phyloP scores from a whole-genome alignment of 2,797 vertebrate genomes.

The Microcaecilia unicolor region DNA sequence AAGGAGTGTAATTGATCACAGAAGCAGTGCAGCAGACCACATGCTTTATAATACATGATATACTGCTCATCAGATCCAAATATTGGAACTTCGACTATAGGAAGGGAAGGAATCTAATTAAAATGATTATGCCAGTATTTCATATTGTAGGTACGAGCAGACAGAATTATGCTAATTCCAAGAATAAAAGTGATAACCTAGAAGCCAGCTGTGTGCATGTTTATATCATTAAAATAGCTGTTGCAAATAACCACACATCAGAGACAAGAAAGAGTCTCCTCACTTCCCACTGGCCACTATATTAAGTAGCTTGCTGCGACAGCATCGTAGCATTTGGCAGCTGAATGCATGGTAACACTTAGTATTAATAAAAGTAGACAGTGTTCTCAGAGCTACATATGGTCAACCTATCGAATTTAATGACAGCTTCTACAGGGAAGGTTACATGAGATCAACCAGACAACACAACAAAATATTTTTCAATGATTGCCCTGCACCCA shows the following conservation, averaged over 20 bases:
- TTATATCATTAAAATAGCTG: slow-evolving; percentile 35
- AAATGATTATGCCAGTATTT: slow-evolving; percentile 2
- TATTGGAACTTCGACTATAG: neutral
- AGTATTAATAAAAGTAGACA: slow-evolving; percentile 32
- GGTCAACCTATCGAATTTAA: slow-evolving; percentile 16
- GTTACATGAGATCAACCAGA: neutral
- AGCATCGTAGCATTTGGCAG: slow-evolving; percentile 29
- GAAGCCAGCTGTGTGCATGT: slow-evolving; percentile 33
- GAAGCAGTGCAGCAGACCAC: slow-evolving; percentile 4
- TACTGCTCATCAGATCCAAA: slow-evolving; percentile 6
- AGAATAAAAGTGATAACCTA: slow-evolving; percentile 23
- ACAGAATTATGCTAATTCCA: slow-evolving; percentile 21
- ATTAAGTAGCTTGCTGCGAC: slow-evolving; percentile 28
- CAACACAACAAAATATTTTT: neutral
- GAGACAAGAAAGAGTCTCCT: slow-evolving; percentile 9
- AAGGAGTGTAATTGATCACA: neutral
- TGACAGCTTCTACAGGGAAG: neutral
- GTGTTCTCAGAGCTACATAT: slow-evolving; percentile 14
- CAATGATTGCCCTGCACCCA: neutral
- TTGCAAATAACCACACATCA: slow-evolving; percentile 12
- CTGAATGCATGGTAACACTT: slow-evolving; percentile 25
- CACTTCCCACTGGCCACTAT: slow-evolving; percentile 34
- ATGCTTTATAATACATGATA: neutral
- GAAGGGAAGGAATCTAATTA: slow-evolving; percentile 15
- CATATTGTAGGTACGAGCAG: slow-evolving; percentile 4